These are phyloP conservation scores for Blera fallax DNA, from an alignment of 2,888 invertebrate species.

Conservation along the genomic window DNA sequence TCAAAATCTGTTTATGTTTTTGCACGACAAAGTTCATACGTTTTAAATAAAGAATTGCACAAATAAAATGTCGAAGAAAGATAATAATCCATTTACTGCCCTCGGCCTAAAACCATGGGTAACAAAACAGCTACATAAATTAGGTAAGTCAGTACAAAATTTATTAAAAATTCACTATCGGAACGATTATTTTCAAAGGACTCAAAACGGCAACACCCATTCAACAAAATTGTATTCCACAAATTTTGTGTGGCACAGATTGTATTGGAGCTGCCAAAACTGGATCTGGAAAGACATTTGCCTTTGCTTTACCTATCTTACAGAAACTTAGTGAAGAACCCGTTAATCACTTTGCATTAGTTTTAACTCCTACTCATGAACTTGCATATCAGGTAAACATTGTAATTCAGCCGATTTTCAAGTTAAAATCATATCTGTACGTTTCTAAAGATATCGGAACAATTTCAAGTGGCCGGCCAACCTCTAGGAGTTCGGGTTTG, in stretches of 20 bases:
- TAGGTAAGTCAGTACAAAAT: slow-evolving; percentile 83
- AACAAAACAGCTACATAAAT: slow-evolving; percentile 86
- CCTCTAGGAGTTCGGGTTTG: slow-evolving; percentile 91
- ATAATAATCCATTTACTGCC: slow-evolving; percentile 83
- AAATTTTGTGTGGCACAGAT: slow-evolving; percentile 90
- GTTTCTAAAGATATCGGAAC: slow-evolving; percentile 91
- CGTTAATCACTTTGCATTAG: slow-evolving; percentile 96
- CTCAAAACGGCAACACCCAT: slow-evolving; percentile 91
- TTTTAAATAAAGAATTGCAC: not conserved
- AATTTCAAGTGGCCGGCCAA: slow-evolving; percentile 95
- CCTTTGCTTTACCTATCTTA: slow-evolving; percentile 97
- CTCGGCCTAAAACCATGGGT: slow-evolving; percentile 89
- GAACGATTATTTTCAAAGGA: slow-evolving; percentile 83
- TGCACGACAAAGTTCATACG: not conserved
- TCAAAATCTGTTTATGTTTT: slow-evolving; percentile 19
- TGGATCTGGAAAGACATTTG: slow-evolving; percentile 98
- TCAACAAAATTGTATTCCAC: slow-evolving; percentile 90
- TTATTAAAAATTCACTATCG: not conserved
- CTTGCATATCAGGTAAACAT: slow-evolving; percentile 87
- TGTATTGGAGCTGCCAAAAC: slow-evolving; percentile 98
- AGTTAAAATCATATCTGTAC: not conserved
- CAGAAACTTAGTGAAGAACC: slow-evolving; percentile 96
- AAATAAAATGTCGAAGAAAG: slow-evolving; percentile 77
- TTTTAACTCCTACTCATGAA: slow-evolving; percentile 97
- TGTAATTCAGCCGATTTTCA: not conserved